Percentiles rank a stretch among this genome's conserved stretches.
phyloP scores from a whole-genome alignment of 1,140 invertebrate genomes.

The Tetranychus cinnabarinus region DNA sequence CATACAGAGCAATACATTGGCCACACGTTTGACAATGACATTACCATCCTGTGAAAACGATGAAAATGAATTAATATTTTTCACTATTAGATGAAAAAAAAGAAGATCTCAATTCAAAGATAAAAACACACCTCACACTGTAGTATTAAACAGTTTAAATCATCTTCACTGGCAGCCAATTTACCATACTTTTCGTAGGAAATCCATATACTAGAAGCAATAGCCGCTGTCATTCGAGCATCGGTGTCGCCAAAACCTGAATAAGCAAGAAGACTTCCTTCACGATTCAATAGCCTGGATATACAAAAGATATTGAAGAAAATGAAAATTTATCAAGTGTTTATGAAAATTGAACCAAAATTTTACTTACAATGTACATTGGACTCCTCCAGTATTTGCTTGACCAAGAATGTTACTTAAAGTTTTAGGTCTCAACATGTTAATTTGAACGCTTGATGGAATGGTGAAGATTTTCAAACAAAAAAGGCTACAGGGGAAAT shows the following conservation, averaged over 20 bases:
- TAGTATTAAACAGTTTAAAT: slow-evolving; percentile 57
- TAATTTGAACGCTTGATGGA: not conserved
- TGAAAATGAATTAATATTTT: not conserved
- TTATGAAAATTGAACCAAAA: not conserved
- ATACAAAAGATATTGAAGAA: not conserved
- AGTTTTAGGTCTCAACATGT: slow-evolving; percentile 76
- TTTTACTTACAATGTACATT: slow-evolving; percentile 55
- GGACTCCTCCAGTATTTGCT: slow-evolving; percentile 75
- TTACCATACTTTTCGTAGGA: slow-evolving; percentile 78
- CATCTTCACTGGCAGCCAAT: slow-evolving; percentile 67
- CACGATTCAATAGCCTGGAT: slow-evolving; percentile 59
- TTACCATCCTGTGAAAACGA: slow-evolving; percentile 33
- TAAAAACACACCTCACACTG: slow-evolving; percentile 46
- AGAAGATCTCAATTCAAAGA: not conserved
- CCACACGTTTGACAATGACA: slow-evolving; percentile 47
- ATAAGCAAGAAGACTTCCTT: slow-evolving; percentile 73
- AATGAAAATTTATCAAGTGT: not conserved
- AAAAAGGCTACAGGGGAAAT: too few species aligned
- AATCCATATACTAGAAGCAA: slow-evolving; percentile 85
- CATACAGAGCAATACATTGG: slow-evolving; percentile 70
- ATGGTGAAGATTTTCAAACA: too few species aligned
- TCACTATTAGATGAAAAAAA: not conserved
- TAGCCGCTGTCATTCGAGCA: slow-evolving; percentile 72
- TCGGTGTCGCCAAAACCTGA: slow-evolving; percentile 82
- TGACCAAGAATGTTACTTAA: slow-evolving; percentile 73